These are phyloP conservation scores for Saturnia japonica DNA, from an alignment of 2,888 invertebrate species.

Conservation along the genomic window DNA sequence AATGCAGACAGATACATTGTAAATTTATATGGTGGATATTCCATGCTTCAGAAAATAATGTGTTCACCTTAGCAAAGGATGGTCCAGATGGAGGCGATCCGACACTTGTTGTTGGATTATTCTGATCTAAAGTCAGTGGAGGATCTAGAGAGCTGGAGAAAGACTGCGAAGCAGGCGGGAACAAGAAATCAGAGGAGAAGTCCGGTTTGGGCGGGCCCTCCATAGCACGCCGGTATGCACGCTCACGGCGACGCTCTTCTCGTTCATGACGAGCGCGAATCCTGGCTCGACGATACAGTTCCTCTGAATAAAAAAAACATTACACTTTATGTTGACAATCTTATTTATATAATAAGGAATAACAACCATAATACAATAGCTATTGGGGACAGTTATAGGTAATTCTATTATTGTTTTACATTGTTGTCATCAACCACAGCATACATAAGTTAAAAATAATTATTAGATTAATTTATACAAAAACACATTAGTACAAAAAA, in stretches of 20 bases:
- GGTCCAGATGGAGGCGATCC: slow-evolving; percentile 58
- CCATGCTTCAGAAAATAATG: not conserved
- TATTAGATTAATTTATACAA: no score
- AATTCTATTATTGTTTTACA: no score
- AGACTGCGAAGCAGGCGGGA: slow-evolving; percentile 58
- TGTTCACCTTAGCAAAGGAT: slow-evolving; percentile 74
- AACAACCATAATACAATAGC: no score
- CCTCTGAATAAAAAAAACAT: slow-evolving; percentile 74
- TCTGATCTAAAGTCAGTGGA: slow-evolving; percentile 31
- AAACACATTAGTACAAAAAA: no score
- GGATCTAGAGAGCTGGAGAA: slow-evolving; percentile 45
- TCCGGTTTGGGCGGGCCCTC: slow-evolving; percentile 86
- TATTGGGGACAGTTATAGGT: no score
- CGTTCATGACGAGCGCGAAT: slow-evolving; percentile 86
- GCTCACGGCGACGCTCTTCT: slow-evolving; percentile 91
- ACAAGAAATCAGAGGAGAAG: slow-evolving; percentile 78
- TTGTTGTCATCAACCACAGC: no score
- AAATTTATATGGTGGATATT: not conserved
- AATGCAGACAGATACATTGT: no score
- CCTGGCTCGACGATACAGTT: slow-evolving; percentile 87
- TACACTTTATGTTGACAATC: no score
- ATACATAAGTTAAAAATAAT: no score
- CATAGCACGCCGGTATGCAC: slow-evolving; percentile 86
- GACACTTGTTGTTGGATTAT: slow-evolving; percentile 41
- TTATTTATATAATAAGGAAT: no score